These are phyloP conservation scores for Danaus plexippus DNA, from an alignment of 1,140 invertebrate genomes.

Conservation along the genomic window DNA sequence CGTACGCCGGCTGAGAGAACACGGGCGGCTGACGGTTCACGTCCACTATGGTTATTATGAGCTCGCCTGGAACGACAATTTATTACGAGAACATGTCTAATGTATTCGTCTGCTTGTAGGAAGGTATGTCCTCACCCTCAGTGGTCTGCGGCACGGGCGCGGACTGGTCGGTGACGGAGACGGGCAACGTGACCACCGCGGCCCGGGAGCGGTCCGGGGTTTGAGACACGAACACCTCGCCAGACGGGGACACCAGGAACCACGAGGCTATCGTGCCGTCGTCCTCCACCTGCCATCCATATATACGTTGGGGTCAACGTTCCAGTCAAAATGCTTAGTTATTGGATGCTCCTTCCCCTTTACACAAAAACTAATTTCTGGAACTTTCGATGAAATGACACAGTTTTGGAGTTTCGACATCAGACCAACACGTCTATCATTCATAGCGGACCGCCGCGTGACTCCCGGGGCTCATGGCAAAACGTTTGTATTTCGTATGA, in stretches of 20 bases:
- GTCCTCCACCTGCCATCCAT: constrained; percentile 48
- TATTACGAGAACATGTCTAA: background rate
- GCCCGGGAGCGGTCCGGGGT: constrained; percentile 79
- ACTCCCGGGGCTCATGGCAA: too few relatives aligned
- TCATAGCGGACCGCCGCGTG: too few relatives aligned
- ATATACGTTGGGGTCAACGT: background rate
- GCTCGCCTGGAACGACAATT: constrained; percentile 72
- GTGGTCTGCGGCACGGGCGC: constrained; percentile 84
- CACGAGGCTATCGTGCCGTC: constrained; percentile 76
- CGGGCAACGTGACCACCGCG: constrained; percentile 81
- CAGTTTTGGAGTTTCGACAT: too few relatives aligned
- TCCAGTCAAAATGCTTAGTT: too few relatives aligned
- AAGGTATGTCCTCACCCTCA: constrained; percentile 70
- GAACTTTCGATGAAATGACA: too few relatives aligned
- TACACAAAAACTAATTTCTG: too few relatives aligned
- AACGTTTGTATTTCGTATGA: too few relatives aligned
- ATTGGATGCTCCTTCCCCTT: too few relatives aligned
- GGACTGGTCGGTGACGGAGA: constrained; percentile 85
- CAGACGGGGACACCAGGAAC: constrained; percentile 79
- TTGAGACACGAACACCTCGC: constrained; percentile 80
- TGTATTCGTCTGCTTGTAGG: too few relatives aligned
- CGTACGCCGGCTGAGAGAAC: constrained; percentile 77
- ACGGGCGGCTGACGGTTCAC: constrained; percentile 80
- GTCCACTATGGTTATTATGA: constrained; percentile 91
- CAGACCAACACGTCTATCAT: too few relatives aligned